Base-by-base conservation (phyloP, 2,113 vertebrate species). In the Coptodon bakossiorum region DNA sequence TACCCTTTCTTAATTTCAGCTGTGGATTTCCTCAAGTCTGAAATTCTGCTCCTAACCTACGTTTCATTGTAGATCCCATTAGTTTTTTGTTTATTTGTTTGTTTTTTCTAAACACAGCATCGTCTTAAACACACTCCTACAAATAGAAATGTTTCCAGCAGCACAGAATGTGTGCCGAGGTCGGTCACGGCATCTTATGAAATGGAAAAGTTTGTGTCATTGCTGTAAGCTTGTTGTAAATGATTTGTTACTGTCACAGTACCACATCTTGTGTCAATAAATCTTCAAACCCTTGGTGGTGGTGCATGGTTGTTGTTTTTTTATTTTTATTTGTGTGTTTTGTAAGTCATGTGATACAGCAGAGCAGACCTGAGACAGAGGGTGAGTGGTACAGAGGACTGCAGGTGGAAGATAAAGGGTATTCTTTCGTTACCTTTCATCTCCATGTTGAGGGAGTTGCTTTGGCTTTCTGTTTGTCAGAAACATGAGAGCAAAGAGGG, bases 211-310 rank as follows among this genome's bases (percentile, higher is more conserved):
- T 83, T 87, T 82, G 36, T 24, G 22, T 85, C 48, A 31, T 88
- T 66, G 34, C 83, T 91, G 89, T 92, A 86, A 86, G 36, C 86
- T 63, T 84, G 54, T 81, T 85, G 81, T 89, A 84, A 84, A 84
- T 91, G 82, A 90, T 83, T 86, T 88, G 82, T 88, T 80, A 48
- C 88, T 90, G 83, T 89, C 86, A 88, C 68, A 82, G 83, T 91
- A 85, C 83, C 71, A 89, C 83, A 78, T 61, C 66, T 57, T 61
- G 88, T 87, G 85, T 92, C 90, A 95, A 93, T 94, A 94, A 93
- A 95, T 40, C 52, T 43, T 90, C 61, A 63, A 84, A 87, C 5
- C 81, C 29, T 57, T 31, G 1, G 17, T 61, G 27, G 9, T 5
- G 9, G 59, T 66, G 61, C 17, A 66, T 36, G 31, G 61, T 36